Evolutionary conservation across 2,888 invertebrate genomes (phyloP).

Genomic region (Drosophila neotestacea): DNA sequence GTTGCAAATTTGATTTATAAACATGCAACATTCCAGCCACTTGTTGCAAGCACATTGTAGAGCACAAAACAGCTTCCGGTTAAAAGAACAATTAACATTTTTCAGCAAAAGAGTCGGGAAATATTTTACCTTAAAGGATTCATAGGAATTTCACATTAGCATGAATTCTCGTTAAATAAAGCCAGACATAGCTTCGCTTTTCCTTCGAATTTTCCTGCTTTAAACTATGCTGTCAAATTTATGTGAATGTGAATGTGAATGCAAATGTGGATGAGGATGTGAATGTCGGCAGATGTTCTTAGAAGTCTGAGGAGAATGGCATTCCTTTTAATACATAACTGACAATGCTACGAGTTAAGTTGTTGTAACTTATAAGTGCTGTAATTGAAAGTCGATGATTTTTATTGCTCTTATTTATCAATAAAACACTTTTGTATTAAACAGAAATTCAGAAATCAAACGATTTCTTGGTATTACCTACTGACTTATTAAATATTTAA

Average conservation of each 20-base stretch:
- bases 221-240: slow-evolving; percentile 1
- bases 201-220: background rate
- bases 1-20: slow-evolving; percentile 56
- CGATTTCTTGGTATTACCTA: no score
- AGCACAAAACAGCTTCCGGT: slow-evolving; percentile 2
- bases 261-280: background rate
- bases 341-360: background rate
- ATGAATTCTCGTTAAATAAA: background rate
- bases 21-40: slow-evolving; percentile 51
- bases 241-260: background rate
- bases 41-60: slow-evolving; percentile 47
- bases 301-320: background rate
- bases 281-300: background rate
- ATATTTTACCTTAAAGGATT: slow-evolving; percentile 5
- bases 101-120: slow-evolving; percentile 3
- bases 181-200: background rate
- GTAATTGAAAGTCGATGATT: background rate
- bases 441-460: no score
- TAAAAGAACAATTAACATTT: slow-evolving; percentile 17
- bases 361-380: background rate
- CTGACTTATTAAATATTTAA: no score
- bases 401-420: no score
- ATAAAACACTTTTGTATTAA: no score
- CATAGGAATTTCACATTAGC: slow-evolving; percentile 8
- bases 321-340: background rate